A percentile compares a stretch with the other conserved stretches of the same genome.
phyloP scores from a whole-genome alignment of 2,797 vertebrate genomes.

The Betta splendens region DNA sequence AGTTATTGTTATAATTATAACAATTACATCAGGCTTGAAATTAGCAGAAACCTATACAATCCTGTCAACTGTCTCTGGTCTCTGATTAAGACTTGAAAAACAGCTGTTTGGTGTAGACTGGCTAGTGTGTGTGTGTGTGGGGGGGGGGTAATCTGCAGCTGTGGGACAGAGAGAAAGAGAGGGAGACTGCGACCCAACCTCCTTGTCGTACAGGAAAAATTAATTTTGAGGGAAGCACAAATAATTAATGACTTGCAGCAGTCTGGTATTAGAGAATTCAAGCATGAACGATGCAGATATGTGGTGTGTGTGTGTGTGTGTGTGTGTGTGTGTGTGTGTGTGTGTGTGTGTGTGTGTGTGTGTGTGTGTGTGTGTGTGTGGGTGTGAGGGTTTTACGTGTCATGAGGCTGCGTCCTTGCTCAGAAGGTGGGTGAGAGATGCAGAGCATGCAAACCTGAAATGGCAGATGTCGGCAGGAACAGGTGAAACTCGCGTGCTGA shows the following conservation, averaged over 20 bases:
- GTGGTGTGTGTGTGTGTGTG: slow-evolving; percentile 6
- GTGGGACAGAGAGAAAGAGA: not conserved
- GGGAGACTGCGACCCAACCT: not conserved
- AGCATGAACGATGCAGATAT: slow-evolving; percentile 38
- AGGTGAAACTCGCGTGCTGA: slow-evolving; percentile 46
- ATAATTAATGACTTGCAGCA: slow-evolving; percentile 49
- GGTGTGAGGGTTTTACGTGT: slow-evolving; percentile 31
- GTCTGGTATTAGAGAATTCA: slow-evolving; percentile 42
- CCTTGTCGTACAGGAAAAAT: slow-evolving; percentile 38
- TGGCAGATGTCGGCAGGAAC: slow-evolving; percentile 54
- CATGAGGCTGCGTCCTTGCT: slow-evolving; percentile 31
- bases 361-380: too few species aligned
- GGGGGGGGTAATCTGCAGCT: not conserved
- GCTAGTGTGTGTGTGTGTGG: not conserved
- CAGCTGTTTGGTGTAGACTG: not conserved
- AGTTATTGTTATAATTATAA: not conserved
- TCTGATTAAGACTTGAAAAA: not conserved
- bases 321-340: slow-evolving; percentile 2
- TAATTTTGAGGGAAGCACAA: slow-evolving; percentile 29
- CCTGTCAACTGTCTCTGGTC: not conserved
- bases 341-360: slow-evolving; percentile 31
- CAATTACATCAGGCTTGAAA: not conserved
- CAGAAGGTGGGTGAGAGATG: slow-evolving; percentile 33
- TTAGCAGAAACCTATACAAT: not conserved
- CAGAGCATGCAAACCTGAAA: slow-evolving; percentile 51